Evolutionary conservation across 2,888 invertebrate genomes (phyloP).

Genomic region (Norana najaformis): DNA sequence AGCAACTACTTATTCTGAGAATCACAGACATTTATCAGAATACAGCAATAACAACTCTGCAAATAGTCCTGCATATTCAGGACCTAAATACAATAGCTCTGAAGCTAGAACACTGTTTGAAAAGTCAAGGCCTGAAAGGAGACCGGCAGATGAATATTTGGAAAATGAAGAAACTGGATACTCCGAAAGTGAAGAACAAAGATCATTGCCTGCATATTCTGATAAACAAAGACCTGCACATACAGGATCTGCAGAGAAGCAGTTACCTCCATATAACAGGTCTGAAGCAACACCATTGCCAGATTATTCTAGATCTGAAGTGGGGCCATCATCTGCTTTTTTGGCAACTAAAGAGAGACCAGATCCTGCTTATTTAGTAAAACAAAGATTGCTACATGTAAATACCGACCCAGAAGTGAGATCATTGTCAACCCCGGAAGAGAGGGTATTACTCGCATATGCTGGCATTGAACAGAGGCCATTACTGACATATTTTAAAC

Average conservation of each 20-base stretch:
- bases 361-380: background rate
- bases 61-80: background rate
- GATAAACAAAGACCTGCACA: background rate
- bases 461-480: background rate
- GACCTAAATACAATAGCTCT: background rate
- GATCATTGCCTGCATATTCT: background rate
- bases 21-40: background rate
- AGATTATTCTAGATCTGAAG: background rate
- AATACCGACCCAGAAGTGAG: background rate
- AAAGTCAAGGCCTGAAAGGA: background rate
- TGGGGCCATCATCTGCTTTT: background rate
- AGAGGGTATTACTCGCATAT: background rate
- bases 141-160: conserved; percentile 3
- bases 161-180: background rate
- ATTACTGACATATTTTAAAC: background rate
- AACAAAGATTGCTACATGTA: background rate
- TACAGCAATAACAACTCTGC: background rate
- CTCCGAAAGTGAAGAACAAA: background rate
- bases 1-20: background rate
- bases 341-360: background rate
- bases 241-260: background rate
- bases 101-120: background rate
- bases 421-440: background rate
- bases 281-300: background rate
- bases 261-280: background rate